These are phyloP conservation scores for Tupiocoris notatus DNA, from an alignment of 2,888 invertebrate genomes.

Conservation along the genomic window DNA sequence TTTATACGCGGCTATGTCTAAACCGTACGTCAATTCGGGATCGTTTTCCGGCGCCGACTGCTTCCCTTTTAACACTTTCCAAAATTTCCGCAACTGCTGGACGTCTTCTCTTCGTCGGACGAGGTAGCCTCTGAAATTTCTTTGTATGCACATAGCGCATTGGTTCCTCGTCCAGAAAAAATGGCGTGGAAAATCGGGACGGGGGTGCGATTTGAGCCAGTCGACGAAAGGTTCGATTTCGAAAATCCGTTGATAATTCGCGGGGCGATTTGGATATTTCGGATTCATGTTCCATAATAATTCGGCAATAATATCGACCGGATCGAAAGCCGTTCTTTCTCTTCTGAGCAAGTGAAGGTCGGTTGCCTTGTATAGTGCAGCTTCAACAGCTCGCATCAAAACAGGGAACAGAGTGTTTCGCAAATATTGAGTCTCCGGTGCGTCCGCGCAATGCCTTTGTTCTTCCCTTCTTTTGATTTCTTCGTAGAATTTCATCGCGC, in stretches of 20 bases:
- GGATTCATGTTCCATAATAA: constrained; percentile 34
- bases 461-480: constrained; percentile 23
- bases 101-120: constrained; percentile 17
- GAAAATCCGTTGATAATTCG: constrained; percentile 10
- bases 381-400: constrained; percentile 7
- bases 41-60: constrained; percentile 12
- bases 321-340: constrained; percentile 18
- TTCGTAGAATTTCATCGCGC: not conserved
- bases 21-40: constrained; percentile 17
- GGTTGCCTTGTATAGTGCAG: constrained; percentile 9
- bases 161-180: constrained; percentile 13
- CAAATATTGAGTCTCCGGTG: constrained; percentile 5
- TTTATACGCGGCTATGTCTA: constrained; percentile 8
- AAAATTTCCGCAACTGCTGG: constrained; percentile 27
- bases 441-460: not conserved
- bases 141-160: constrained; percentile 30
- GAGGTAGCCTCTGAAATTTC: constrained; percentile 27
- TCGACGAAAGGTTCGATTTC: constrained; percentile 18
- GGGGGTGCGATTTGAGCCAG: constrained; percentile 21
- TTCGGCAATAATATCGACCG: constrained; percentile 18
- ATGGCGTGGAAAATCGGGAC: constrained; percentile 29
- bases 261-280: constrained; percentile 6
- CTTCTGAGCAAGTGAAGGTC: constrained; percentile 16
- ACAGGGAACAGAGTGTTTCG: constrained; percentile 15
- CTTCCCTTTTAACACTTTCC: constrained; percentile 17